These are phyloP conservation scores for Hypomecis punctinalis DNA, from an alignment of 2,888 invertebrate genomes.

Conservation along the genomic window DNA sequence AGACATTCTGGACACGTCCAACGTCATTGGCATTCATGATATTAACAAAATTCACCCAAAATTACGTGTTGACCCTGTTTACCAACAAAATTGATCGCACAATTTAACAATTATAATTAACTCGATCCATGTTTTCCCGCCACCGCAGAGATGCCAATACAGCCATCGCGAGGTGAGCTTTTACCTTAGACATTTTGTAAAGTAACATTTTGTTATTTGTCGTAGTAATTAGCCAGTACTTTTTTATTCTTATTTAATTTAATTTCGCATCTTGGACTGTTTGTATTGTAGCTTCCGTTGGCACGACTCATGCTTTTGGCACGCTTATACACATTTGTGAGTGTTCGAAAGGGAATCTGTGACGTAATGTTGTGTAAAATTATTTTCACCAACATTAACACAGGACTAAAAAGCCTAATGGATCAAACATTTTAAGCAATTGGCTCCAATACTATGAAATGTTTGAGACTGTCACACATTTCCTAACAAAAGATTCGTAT, in stretches of 20 bases:
- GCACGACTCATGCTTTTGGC: slow-evolving; percentile 24
- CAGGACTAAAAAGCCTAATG: no score
- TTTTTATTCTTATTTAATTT: neutral
- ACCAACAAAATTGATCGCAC: slow-evolving; percentile 69
- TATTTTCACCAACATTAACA: neutral
- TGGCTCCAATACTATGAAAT: no score
- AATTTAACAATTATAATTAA: slow-evolving; percentile 61
- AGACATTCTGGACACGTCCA: slow-evolving; percentile 46
- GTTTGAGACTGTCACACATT: neutral
- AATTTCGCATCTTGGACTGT: slow-evolving; percentile 12
- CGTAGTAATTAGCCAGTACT: slow-evolving; percentile 33
- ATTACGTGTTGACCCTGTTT: slow-evolving; percentile 13
- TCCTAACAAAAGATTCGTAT: slow-evolving; percentile 20
- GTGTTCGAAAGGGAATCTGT: slow-evolving; percentile 11
- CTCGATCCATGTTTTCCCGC: slow-evolving; percentile 70
- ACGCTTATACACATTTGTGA: neutral
- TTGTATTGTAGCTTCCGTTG: slow-evolving; percentile 15
- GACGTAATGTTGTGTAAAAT: slow-evolving; percentile 7
- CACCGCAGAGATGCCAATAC: slow-evolving; percentile 60
- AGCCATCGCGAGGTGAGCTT: slow-evolving; percentile 64
- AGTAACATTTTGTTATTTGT: neutral
- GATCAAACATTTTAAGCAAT: no score
- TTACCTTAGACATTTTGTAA: neutral
- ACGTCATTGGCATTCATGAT: slow-evolving; percentile 55
- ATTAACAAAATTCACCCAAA: slow-evolving; percentile 54